A percentile compares a stretch with the other conserved stretches of the same genome.
Conservation (phyloP, 1,140 invertebrate genomes). For the Saccostrea echinata region DNA sequence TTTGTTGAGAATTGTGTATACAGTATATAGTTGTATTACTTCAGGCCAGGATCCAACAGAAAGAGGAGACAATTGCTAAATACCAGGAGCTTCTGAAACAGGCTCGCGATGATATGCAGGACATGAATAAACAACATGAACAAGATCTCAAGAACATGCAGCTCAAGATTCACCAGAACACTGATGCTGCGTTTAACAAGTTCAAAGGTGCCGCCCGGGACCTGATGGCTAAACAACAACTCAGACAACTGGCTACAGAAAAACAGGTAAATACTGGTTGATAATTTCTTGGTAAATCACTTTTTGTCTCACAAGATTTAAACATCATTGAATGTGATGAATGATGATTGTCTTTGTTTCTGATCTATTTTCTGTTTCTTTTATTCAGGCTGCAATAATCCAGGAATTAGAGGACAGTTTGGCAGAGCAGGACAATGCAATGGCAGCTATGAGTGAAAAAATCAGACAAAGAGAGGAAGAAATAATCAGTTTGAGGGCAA, state of each 20-base stretch:
- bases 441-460: conserved; percentile 83
- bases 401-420: conserved; percentile 83
- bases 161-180: conserved; percentile 76
- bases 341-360: no score
- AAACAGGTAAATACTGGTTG: conserved; percentile 71
- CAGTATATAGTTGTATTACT: neutral
- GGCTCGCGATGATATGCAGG: conserved; percentile 84
- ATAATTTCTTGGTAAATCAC: no score
- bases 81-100: conserved; percentile 85
- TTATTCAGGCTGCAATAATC: conserved; percentile 72
- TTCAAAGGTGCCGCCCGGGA: conserved; percentile 78
- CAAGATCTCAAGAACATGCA: conserved; percentile 84
- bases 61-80: conserved; percentile 85
- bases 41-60: conserved; percentile 82
- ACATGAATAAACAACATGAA: conserved; percentile 83
- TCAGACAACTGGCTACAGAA: conserved; percentile 65
- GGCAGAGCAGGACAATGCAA: conserved; percentile 82
- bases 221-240: conserved; percentile 76
- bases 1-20: no score
- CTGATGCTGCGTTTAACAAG: conserved; percentile 76
- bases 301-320: no score
- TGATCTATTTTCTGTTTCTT: neutral
- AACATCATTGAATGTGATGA: no score
- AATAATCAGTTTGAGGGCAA: conserved; percentile 80
- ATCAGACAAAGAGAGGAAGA: conserved; percentile 83